Evolutionary conservation across 2,113 vertebrate genomes (phyloP).

Genomic region (Ptilonorhynchus violaceus): DNA sequence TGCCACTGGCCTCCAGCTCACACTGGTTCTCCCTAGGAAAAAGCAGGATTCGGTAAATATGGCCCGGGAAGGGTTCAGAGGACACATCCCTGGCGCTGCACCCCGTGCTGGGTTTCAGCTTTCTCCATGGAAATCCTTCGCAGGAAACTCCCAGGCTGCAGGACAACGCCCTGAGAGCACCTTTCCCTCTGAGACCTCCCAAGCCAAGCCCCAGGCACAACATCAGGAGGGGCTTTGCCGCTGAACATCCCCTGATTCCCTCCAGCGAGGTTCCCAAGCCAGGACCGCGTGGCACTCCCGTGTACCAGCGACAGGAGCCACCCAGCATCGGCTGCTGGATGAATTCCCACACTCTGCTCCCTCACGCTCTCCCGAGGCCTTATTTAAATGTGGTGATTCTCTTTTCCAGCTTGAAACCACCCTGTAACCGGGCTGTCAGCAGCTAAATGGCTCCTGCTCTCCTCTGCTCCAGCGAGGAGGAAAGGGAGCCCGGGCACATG

Average conservation of each 20-base stretch:
- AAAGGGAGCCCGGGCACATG: neutral
- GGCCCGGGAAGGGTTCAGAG: neutral
- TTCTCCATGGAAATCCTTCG: neutral
- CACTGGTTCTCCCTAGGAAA: slow-evolving; percentile 78
- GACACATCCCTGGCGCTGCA: fast-evolving
- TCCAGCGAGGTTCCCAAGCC: neutral
- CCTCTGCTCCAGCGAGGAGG: neutral
- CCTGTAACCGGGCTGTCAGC: neutral
- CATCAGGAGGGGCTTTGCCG: neutral
- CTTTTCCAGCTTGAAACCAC: neutral
- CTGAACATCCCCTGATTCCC: neutral
- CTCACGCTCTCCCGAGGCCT: neutral
- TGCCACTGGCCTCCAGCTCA: slow-evolving; percentile 74
- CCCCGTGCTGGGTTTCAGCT: no score
- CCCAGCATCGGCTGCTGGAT: neutral
- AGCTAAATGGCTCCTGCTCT: neutral
- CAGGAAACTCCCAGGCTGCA: neutral
- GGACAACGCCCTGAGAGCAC: neutral
- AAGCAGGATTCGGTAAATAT: neutral
- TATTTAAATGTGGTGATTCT: neutral
- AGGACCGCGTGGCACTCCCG: neutral
- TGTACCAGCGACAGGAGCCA: neutral
- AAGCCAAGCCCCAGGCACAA: neutral
- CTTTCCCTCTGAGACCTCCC: neutral
- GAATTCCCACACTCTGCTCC: neutral